Evolutionary conservation across 2,797 vertebrate genomes (phyloP).

Genomic region (Alfaro cultratus): DNA sequence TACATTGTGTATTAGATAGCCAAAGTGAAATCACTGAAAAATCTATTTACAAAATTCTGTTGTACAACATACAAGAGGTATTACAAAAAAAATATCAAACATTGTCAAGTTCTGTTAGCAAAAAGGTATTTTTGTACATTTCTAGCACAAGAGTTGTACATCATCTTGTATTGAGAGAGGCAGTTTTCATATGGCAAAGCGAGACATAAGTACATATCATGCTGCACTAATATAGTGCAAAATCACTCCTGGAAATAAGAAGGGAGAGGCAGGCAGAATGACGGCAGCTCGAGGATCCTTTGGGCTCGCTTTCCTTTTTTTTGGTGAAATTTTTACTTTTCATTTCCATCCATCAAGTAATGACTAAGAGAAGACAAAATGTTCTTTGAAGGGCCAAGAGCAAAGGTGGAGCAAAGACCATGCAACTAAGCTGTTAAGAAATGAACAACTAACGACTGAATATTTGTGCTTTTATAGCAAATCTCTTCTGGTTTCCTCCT

Average conservation of each 20-base stretch:
- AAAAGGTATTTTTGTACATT: constrained; percentile 72
- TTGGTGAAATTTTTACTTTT: background rate
- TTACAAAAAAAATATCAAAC: constrained; percentile 77
- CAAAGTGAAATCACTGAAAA: constrained; percentile 69
- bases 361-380: constrained; percentile 3
- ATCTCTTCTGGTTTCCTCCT: constrained; percentile 14
- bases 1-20: constrained; percentile 76
- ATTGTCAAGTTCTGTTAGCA: constrained; percentile 68
- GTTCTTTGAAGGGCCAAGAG: constrained; percentile 6
- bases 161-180: constrained; percentile 88
- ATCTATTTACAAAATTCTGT: constrained; percentile 75
- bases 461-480: constrained; percentile 66
- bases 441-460: constrained; percentile 8
- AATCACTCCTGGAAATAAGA: constrained; percentile 86
- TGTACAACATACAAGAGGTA: constrained; percentile 77
- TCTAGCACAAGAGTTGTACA: constrained; percentile 83
- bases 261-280: constrained; percentile 57
- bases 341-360: constrained; percentile 20
- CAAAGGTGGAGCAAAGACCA: constrained; percentile 7
- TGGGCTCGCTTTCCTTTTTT: constrained; percentile 6
- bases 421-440: constrained; percentile 23
- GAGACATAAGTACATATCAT: constrained; percentile 91
- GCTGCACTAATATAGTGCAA: constrained; percentile 99
- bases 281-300: constrained; percentile 41
- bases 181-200: constrained; percentile 91